Evolutionary conservation across 2,888 invertebrate genomes (phyloP).

Genomic region (Boloria selene): DNA sequence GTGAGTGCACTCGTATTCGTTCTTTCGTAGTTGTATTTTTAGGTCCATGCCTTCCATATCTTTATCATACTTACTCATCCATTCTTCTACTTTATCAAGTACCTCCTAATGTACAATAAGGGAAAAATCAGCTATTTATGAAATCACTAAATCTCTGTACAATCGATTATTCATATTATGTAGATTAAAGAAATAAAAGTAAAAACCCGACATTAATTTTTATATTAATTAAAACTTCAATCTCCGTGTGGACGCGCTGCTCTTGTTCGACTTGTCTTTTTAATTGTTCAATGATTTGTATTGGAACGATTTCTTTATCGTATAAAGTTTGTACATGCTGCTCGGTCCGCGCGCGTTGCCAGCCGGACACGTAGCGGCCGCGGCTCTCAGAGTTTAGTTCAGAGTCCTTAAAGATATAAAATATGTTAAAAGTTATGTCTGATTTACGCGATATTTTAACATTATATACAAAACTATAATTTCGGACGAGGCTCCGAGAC

Average conservation of each 20-base stretch:
- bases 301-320: constrained; percentile 46
- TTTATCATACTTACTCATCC: constrained; percentile 65
- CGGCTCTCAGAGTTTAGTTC: constrained; percentile 48
- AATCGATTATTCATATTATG: no score
- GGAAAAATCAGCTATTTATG: no score
- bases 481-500: no score
- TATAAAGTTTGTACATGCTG: constrained; percentile 52
- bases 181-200: no score
- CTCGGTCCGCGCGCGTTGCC: constrained; percentile 63
- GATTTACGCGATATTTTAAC: no score
- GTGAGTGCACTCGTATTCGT: constrained; percentile 48
- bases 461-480: no score
- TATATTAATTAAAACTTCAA: constrained; percentile 56
- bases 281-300: constrained; percentile 46
- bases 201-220: constrained; percentile 52
- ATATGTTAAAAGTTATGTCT: no score
- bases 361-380: constrained; percentile 56
- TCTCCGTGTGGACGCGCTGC: constrained; percentile 59
- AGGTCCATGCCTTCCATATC: constrained; percentile 64
- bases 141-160: no score
- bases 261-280: constrained; percentile 58
- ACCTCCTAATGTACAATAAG: constrained; percentile 51
- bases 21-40: constrained; percentile 59
- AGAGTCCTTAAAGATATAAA: constrained; percentile 47
- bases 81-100: constrained; percentile 54